Conservation (phyloP, 2,113 vertebrate genomes). For the Artemisiospiza belli region DNA sequence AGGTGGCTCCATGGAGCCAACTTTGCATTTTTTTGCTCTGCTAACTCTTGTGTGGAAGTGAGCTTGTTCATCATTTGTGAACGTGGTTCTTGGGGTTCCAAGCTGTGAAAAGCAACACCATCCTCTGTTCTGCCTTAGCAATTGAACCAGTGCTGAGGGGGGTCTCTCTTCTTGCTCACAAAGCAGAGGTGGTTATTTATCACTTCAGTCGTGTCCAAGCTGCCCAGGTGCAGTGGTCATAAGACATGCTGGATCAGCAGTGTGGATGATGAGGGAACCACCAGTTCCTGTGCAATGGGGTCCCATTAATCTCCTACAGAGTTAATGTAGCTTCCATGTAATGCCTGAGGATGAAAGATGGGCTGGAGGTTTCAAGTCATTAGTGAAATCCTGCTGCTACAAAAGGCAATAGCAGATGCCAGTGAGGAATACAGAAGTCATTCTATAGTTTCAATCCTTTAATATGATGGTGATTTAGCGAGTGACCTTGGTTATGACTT, state of each 20-base stretch:
- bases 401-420: neutral
- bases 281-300: neutral
- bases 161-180: neutral
- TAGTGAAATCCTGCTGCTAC: neutral
- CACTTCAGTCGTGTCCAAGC: neutral
- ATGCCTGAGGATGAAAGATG: neutral
- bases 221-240: neutral
- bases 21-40: neutral
- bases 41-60: neutral
- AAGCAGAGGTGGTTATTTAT: neutral
- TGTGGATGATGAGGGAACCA: neutral
- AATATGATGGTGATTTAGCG: neutral
- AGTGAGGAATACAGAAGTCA: neutral
- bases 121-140: neutral
- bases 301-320: neutral
- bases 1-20: neutral
- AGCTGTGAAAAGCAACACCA: neutral
- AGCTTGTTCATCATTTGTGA: neutral
- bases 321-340: neutral
- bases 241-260: neutral
- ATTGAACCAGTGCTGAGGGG: neutral
- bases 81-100: neutral
- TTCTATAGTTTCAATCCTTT: neutral
- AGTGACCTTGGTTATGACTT: neutral
- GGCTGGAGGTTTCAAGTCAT: neutral